Evolutionary conservation across 1,140 invertebrate genomes (phyloP).

Genomic region (Drosophila pallidifrons): DNA sequence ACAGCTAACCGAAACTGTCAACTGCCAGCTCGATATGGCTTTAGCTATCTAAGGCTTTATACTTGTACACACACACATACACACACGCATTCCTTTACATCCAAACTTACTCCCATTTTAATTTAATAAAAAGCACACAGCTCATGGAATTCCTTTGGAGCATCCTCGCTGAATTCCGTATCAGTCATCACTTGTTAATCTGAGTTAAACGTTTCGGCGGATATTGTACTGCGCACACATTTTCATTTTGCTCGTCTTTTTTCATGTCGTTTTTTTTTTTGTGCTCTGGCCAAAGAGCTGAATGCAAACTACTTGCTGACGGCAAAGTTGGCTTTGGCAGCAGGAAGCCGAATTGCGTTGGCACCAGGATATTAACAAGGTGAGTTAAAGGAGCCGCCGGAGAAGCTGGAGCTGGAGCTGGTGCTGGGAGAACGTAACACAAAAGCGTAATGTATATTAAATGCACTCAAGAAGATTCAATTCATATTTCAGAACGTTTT

Average conservation of each 20-base stretch:
- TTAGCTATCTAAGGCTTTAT: background rate
- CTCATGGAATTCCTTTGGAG: conserved; percentile 16
- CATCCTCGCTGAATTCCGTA: conserved; percentile 28
- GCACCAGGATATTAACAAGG: conserved; percentile 74
- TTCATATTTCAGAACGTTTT: conserved; percentile 80
- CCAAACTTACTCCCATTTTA: conserved; percentile 22
- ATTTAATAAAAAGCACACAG: conserved; percentile 55
- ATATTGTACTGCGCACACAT: conserved; percentile 60
- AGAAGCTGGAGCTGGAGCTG: background rate
- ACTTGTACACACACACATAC: too few relatives aligned
- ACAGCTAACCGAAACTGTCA: conserved; percentile 19
- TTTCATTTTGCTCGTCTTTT: conserved; percentile 1
- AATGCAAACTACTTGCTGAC: conserved; percentile 60
- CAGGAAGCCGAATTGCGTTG: conserved; percentile 40
- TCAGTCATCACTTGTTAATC: conserved; percentile 79
- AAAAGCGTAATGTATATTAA: conserved; percentile 76
- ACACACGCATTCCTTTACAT: background rate
- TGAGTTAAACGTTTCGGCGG: conserved; percentile 77
- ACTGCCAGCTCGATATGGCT: conserved; percentile 9
- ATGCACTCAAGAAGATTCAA: conserved; percentile 79
- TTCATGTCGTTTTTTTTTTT: conserved; percentile 18
- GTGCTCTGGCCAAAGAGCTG: conserved; percentile 52
- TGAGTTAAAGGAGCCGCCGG: conserved; percentile 14
- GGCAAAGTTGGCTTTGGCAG: conserved; percentile 54
- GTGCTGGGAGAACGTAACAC: background rate